phyloP scores from a whole-genome alignment of 2,888 invertebrate genomes.

The Epinotia brunnichana region DNA sequence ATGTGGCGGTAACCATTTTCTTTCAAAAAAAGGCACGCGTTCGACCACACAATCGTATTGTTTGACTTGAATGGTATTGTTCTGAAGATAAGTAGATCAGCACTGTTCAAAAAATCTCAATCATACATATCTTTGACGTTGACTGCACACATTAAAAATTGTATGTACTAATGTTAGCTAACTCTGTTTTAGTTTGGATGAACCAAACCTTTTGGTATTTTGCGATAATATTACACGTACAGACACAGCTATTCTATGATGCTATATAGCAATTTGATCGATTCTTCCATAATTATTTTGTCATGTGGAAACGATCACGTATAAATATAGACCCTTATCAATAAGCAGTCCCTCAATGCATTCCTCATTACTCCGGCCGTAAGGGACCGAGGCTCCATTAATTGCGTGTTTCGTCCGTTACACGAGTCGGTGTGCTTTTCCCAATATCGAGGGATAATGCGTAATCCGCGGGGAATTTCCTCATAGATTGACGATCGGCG shows the following conservation, averaged over 20 bases:
- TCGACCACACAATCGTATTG: too few species aligned
- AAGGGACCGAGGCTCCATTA: constrained; percentile 18
- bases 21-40: too few species aligned
- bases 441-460: constrained; percentile 24
- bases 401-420: constrained; percentile 29
- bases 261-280: neutral
- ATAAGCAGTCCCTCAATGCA: constrained; percentile 23
- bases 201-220: too few species aligned
- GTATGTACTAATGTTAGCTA: too few species aligned
- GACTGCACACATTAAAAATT: too few species aligned
- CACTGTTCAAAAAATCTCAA: too few species aligned
- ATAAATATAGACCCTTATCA: constrained; percentile 19
- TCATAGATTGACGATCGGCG: constrained; percentile 27
- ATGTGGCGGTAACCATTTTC: too few species aligned
- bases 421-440: constrained; percentile 31
- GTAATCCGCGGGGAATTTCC: constrained; percentile 26
- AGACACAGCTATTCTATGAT: too few species aligned
- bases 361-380: constrained; percentile 27
- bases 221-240: neutral
- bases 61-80: too few species aligned
- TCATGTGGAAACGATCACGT: constrained; percentile 21
- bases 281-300: constrained; percentile 11
- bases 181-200: too few species aligned
- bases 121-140: too few species aligned
- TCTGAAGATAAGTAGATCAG: too few species aligned